phyloP scores from a whole-genome alignment of 2,888 invertebrate genomes.

The Colostygia pectinataria region DNA sequence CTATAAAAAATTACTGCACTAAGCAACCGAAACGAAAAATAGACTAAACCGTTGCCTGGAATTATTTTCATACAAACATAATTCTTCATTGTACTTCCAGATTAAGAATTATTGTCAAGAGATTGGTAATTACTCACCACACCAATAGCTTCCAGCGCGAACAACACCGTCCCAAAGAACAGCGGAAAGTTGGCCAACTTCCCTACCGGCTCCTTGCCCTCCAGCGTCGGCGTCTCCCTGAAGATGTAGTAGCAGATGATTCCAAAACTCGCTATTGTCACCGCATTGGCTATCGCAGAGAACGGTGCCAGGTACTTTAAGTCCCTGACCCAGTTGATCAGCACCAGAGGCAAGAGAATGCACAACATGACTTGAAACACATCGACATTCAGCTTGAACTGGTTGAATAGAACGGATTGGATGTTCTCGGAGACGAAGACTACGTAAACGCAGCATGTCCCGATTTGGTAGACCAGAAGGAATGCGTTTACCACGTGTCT shows the following conservation, averaged over 20 bases:
- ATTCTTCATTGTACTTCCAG: no score
- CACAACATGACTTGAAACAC: constrained; percentile 88
- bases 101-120: no score
- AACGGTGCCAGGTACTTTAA: constrained; percentile 94
- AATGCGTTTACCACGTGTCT: constrained; percentile 89
- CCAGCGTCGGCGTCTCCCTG: constrained; percentile 85
- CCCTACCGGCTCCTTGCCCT: constrained; percentile 85
- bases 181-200: constrained; percentile 89
- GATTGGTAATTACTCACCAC: constrained; percentile 83
- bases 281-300: constrained; percentile 93
- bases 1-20: no score
- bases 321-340: constrained; percentile 92
- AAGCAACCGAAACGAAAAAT: no score
- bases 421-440: constrained; percentile 96
- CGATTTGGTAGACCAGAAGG: constrained; percentile 94
- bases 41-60: no score
- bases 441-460: constrained; percentile 98
- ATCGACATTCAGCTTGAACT: constrained; percentile 75
- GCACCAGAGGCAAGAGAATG: constrained; percentile 87
- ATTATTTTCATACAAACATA: no score
- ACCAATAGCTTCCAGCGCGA: constrained; percentile 97
- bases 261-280: constrained; percentile 92
- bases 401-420: constrained; percentile 84
- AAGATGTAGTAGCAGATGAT: constrained; percentile 94
- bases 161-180: constrained; percentile 97